These are phyloP conservation scores for Loripinus fragilis DNA, from an alignment of 2,888 invertebrate species.

Conservation along the genomic window DNA sequence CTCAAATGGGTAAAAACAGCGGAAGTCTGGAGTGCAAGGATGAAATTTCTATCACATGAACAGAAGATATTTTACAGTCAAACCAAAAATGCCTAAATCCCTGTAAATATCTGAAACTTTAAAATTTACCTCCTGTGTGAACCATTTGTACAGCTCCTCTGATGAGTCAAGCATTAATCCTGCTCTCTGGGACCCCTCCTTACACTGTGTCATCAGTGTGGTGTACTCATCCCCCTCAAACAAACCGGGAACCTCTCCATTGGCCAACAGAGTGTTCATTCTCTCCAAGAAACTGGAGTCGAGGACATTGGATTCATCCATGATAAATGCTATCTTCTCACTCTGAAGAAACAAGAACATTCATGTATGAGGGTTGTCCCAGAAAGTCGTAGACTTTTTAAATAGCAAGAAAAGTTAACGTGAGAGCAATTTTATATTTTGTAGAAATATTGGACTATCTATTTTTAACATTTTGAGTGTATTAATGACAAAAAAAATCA, in stretches of 20 bases:
- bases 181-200: conserved; percentile 98
- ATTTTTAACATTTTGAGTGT: no score
- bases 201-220: conserved; percentile 99
- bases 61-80: no score
- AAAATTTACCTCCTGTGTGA: conserved; percentile 89
- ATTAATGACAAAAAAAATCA: no score
- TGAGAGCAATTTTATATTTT: no score
- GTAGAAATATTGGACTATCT: no score
- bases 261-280: conserved; percentile 99
- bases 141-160: conserved; percentile 99
- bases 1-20: no score
- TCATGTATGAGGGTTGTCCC: no score
- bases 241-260: conserved; percentile 92
- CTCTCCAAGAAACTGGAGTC: conserved; percentile 99
- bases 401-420: no score
- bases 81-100: no score
- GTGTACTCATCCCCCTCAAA: conserved; percentile 96
- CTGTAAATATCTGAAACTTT: neutral
- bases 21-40: no score
- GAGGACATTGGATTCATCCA: conserved; percentile 99
- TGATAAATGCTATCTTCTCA: conserved; percentile 99
- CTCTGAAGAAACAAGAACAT: conserved; percentile 86
- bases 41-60: no score
- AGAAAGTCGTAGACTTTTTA: no score
- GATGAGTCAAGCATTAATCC: conserved; percentile 99